Percentiles rank a stretch among this genome's conserved stretches.
These are phyloP conservation scores for Rhinopomastus cyanomelas DNA, from an alignment of 2,113 vertebrate genomes.

Conservation along the genomic window DNA sequence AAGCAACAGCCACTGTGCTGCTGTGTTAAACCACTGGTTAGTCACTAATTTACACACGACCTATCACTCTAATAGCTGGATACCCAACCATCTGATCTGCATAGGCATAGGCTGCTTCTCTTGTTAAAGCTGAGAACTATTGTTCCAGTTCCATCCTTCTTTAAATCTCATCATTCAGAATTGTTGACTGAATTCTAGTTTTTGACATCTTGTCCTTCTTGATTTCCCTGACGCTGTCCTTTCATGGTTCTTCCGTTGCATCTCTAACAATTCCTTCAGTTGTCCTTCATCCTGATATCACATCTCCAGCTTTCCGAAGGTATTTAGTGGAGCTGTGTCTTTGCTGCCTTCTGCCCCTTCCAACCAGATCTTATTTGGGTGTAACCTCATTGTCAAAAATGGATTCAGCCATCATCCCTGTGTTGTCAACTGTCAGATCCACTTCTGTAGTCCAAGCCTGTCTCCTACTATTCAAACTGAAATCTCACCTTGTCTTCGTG, in stretches of 20 bases:
- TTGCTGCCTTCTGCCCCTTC: neutral
- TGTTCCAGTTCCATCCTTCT: neutral
- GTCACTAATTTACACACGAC: neutral
- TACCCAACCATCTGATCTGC: neutral
- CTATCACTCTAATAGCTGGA: neutral
- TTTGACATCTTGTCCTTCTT: conserved; percentile 12
- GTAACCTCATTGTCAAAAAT: neutral
- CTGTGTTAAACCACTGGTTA: neutral
- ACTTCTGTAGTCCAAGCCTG: conserved; percentile 4
- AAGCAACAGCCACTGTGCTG: neutral
- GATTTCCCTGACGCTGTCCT: neutral
- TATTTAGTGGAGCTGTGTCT: neutral
- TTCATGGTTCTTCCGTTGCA: neutral
- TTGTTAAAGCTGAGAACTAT: neutral
- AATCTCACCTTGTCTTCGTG: conserved; percentile 13
- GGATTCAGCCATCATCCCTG: neutral
- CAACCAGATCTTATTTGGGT: neutral
- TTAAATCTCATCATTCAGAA: neutral
- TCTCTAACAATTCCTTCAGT: neutral
- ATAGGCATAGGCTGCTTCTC: neutral
- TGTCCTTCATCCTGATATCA: neutral
- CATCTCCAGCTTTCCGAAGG: neutral
- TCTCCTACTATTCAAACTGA: conserved; percentile 4
- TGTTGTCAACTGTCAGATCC: neutral
- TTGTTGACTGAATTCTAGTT: neutral